Conservation (phyloP, 2,888 invertebrate species). For the Tenthredo livida region DNA sequence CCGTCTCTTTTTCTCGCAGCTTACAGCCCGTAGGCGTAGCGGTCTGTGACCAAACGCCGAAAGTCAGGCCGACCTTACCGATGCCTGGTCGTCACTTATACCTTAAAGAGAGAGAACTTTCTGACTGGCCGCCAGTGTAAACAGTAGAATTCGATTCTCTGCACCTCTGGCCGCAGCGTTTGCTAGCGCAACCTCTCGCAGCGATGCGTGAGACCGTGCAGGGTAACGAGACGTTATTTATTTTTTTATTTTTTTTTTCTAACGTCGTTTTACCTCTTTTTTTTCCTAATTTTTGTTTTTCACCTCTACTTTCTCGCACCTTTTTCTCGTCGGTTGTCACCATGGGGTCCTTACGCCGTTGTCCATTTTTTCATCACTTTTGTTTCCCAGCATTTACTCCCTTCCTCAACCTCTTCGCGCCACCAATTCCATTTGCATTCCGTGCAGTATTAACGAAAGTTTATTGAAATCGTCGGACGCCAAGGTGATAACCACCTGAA, state of each 20-base stretch:
- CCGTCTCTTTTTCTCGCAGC: slow-evolving; percentile 47
- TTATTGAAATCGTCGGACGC: slow-evolving; percentile 38
- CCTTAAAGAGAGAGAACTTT: slow-evolving; percentile 48
- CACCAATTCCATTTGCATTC: slow-evolving; percentile 41
- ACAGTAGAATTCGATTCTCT: slow-evolving; percentile 51
- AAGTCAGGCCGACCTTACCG: slow-evolving; percentile 50
- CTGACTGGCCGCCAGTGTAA: slow-evolving; percentile 44
- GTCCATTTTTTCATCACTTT: slow-evolving; percentile 6
- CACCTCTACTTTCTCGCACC: slow-evolving; percentile 26
- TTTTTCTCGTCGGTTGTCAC: slow-evolving; percentile 5
- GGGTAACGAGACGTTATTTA: not conserved
- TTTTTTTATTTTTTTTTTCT: not conserved
- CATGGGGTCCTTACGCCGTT: slow-evolving; percentile 19
- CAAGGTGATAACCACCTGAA: slow-evolving; percentile 37
- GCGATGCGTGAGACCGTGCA: slow-evolving; percentile 34
- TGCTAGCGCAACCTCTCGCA: slow-evolving; percentile 24
- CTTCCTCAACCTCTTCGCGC: not conserved
- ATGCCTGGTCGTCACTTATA: slow-evolving; percentile 55
- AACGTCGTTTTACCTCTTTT: not conserved
- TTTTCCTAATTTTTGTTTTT: not conserved
- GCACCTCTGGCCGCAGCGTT: slow-evolving; percentile 30
- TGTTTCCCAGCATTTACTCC: slow-evolving; percentile 17
- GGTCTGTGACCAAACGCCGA: slow-evolving; percentile 59
- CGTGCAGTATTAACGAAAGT: slow-evolving; percentile 42
- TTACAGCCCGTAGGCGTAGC: slow-evolving; percentile 58